Conservation (phyloP, 2,888 invertebrate species). For the Rhopalosiphum nymphaeae region DNA sequence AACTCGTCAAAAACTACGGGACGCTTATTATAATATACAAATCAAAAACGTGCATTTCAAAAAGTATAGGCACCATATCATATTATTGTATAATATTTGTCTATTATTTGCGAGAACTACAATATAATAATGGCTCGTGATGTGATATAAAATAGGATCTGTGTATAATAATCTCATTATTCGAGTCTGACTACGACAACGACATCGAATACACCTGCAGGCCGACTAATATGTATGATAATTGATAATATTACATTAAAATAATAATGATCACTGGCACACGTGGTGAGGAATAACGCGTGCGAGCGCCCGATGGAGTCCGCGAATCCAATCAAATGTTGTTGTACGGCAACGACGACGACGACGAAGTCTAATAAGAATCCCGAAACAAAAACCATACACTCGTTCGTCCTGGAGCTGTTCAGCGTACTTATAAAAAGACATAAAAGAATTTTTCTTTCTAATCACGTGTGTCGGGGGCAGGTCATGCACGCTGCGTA, state of each 20-base stretch:
- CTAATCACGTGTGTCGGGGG: constrained; percentile 4
- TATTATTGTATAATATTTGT: background rate
- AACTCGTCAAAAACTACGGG: background rate
- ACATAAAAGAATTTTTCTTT: constrained; percentile 9
- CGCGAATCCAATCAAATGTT: background rate
- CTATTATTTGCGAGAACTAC: background rate
- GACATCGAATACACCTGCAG: background rate
- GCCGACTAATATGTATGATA: background rate
- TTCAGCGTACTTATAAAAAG: background rate
- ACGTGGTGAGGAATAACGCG: background rate
- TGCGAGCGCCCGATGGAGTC: background rate
- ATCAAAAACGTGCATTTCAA: background rate
- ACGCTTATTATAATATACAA: background rate
- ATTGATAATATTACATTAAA: background rate
- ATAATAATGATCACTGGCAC: background rate
- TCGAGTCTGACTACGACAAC: background rate
- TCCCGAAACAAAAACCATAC: background rate
- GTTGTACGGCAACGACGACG: background rate
- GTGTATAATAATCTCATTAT: background rate
- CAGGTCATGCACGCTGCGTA: background rate
- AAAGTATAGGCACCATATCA: background rate
- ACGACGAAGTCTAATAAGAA: background rate
- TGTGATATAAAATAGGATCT: background rate
- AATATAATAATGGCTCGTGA: background rate
- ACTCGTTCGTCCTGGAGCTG: background rate